Base-by-base conservation (phyloP, 2,113 vertebrate genomes). In the Capreolus pygargus region DNA sequence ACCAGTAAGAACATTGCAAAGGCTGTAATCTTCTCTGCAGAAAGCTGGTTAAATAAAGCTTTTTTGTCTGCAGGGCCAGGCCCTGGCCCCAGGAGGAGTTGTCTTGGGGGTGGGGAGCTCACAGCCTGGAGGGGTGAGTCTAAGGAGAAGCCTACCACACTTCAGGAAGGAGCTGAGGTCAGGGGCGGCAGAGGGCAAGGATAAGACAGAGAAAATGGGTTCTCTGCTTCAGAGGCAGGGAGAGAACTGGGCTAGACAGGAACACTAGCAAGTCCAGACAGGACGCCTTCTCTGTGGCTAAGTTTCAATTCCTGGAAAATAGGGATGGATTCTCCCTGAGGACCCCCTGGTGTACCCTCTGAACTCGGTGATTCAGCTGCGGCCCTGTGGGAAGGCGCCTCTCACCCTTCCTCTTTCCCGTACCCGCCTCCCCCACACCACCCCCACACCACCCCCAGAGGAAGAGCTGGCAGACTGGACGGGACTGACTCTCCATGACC, bases 351-450 rank as follows among this genome's bases (percentile, higher is more conserved):
- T 33, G 2, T 25, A 1, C 12, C 3, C 36, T 57, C 6, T 25
- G 60, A 36, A 30, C 54, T 61, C 50, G 33, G 94, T 60, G 94
- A 43, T 60, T 90, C 39, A 30, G 50, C 11, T 43, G 25, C 17
- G 3, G 10, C 14, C 27, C 15, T 0, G 3, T 1, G 6, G 33
- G 43, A 61, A 43, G 47, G n/a, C 0, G 3, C 33, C 0, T 67
- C 64, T 45, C 50, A 39, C 39, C n/a, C 47, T 78, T 47, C 30
- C 23, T 82, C 57, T 36, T 94, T 82, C 25, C 3, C 14, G 89
- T 89, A 36, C 55, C 33, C 1, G 2, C 21, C 33, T 78, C 45
- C 36, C 55, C 47, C 0, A 17, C 11, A 6, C 19, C 4, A 64
- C 45, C 36, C 55, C 47, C 0, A 17, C 11, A 6, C 19, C 4